Conservation (phyloP, 2,113 vertebrate genomes). For the Amia ocellicauda region DNA sequence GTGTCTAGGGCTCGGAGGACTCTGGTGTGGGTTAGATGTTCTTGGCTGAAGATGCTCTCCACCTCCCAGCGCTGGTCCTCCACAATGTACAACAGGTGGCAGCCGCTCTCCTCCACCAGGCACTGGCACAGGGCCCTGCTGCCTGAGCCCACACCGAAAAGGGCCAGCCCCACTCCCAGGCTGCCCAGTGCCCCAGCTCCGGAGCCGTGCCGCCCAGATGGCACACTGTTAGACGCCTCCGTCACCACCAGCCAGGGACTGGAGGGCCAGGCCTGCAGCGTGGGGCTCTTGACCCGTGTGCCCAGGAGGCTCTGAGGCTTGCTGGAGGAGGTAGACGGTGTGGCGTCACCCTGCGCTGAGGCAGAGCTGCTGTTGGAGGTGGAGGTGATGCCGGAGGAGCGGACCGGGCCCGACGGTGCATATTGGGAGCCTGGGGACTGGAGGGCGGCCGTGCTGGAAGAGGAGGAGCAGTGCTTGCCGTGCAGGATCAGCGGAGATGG, state of each 20-base stretch:
- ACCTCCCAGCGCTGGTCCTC: slow-evolving; percentile 39
- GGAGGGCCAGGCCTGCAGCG: neutral
- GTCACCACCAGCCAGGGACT: neutral
- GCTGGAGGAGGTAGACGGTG: slow-evolving; percentile 27
- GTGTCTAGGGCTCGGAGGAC: slow-evolving; percentile 36
- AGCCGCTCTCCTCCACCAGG: slow-evolving; percentile 36
- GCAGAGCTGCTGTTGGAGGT: neutral
- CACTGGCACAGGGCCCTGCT: slow-evolving; percentile 33
- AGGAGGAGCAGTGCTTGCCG: slow-evolving; percentile 18
- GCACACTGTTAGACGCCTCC: neutral
- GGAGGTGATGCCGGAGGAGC: slow-evolving; percentile 20
- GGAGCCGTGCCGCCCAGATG: neutral
- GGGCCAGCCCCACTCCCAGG: slow-evolving; percentile 23
- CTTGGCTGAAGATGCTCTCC: slow-evolving; percentile 25
- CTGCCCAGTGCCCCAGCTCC: neutral
- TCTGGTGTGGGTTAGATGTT: slow-evolving; percentile 33
- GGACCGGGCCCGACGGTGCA: neutral
- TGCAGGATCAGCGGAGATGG: slow-evolving; percentile 32
- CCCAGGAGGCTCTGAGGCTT: neutral
- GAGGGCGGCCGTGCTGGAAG: slow-evolving; percentile 7
- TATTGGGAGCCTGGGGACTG: neutral
- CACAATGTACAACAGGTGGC: slow-evolving; percentile 38
- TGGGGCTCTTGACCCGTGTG: neutral
- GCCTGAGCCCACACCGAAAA: slow-evolving; percentile 20
- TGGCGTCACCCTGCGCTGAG: neutral